Evolutionary conservation across 2,113 vertebrate species (phyloP).

Genomic region (Lasiurus cinereus): DNA sequence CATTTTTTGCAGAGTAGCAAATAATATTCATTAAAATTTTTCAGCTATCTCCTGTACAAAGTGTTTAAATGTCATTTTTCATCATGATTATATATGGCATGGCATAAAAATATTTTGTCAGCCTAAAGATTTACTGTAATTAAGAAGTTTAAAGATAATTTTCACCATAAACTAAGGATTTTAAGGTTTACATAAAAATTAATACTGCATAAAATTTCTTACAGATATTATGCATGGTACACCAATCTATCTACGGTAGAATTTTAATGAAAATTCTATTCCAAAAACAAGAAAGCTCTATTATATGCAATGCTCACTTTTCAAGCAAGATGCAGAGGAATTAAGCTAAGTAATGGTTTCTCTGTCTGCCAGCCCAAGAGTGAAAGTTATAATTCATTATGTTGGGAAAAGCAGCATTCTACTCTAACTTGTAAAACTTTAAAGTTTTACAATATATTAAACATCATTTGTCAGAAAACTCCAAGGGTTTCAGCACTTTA

Average conservation of each 20-base stretch:
- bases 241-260: neutral
- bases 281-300: neutral
- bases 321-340: neutral
- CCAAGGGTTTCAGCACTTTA: neutral
- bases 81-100: neutral
- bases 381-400: neutral
- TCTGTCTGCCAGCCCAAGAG: neutral
- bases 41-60: slow-evolving; percentile 69
- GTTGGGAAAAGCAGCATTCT: neutral
- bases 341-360: neutral
- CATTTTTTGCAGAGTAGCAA: slow-evolving; percentile 63
- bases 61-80: slow-evolving; percentile 69
- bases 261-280: slow-evolving; percentile 28
- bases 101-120: slow-evolving; percentile 69
- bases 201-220: neutral
- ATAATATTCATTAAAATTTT: slow-evolving; percentile 77
- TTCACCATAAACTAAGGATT: slow-evolving; percentile 15
- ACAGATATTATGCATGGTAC: neutral
- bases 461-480: neutral
- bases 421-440: neutral
- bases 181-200: slow-evolving; percentile 26
- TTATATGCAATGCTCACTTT: neutral
- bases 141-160: slow-evolving; percentile 54
- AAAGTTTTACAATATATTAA: neutral
- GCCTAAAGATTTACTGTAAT: slow-evolving; percentile 23